Percentiles rank a stretch among this genome's conserved stretches.
phyloP scores from a whole-genome alignment of 1,140 invertebrate genomes.

The Mya arenaria region DNA sequence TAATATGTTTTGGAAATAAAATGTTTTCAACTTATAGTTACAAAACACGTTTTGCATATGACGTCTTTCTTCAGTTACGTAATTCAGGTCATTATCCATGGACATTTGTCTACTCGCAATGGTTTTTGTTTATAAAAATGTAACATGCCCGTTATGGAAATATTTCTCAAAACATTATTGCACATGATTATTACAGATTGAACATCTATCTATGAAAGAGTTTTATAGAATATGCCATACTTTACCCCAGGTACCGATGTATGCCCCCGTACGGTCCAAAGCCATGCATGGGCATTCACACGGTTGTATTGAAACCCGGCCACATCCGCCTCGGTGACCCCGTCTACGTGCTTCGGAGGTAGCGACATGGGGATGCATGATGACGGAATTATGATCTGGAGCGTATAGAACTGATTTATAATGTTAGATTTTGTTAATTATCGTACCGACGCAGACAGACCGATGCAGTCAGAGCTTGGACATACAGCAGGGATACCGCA shows the following conservation, averaged over 20 bases:
- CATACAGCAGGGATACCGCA: too few relatives aligned
- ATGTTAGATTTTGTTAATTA: too few relatives aligned
- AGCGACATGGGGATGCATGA: not conserved
- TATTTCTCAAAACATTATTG: too few relatives aligned
- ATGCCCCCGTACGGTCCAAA: constrained; percentile 50
- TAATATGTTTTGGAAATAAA: not conserved
- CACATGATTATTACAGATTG: too few relatives aligned
- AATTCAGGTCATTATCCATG: not conserved
- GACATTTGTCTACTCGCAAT: not conserved
- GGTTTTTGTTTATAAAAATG: not conserved
- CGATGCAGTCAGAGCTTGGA: too few relatives aligned
- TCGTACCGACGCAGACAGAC: too few relatives aligned
- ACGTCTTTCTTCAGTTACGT: not conserved
- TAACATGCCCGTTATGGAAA: not conserved
- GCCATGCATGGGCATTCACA: constrained; percentile 45
- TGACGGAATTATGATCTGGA: too few relatives aligned
- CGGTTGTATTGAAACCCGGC: constrained; percentile 1
- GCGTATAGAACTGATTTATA: too few relatives aligned
- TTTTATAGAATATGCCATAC: too few relatives aligned
- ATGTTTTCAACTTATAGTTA: not conserved
- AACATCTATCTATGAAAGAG: too few relatives aligned
- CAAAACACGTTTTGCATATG: not conserved
- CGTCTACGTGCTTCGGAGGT: constrained; percentile 40
- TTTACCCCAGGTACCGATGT: constrained; percentile 43
- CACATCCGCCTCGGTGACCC: constrained; percentile 39